Conservation (phyloP, 1,140 invertebrate genomes). For the Aphaenogaster floridana region DNA sequence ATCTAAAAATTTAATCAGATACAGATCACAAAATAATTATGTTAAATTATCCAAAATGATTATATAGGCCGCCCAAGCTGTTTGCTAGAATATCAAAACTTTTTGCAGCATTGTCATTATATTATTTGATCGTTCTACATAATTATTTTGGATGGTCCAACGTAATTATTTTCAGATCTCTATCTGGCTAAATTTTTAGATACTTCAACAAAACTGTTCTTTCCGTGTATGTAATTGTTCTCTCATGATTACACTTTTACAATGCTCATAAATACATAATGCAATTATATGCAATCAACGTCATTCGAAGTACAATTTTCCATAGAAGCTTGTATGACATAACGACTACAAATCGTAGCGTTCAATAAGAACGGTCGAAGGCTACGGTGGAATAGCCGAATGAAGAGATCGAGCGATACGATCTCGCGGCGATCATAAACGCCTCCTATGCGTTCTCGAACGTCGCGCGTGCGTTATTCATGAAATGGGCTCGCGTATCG, state of each 20-base stretch:
- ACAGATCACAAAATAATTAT: no score
- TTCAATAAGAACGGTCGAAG: slow-evolving; percentile 69
- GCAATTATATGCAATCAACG: background rate
- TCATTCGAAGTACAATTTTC: slow-evolving; percentile 36
- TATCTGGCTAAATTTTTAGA: no score
- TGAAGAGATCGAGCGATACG: slow-evolving; percentile 75
- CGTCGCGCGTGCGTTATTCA: slow-evolving; percentile 32
- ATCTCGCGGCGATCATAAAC: slow-evolving; percentile 74
- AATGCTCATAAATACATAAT: background rate
- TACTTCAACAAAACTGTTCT: no score
- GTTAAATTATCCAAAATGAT: no score
- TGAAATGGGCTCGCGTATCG: slow-evolving; percentile 60
- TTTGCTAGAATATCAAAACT: no score
- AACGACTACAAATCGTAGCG: slow-evolving; percentile 69
- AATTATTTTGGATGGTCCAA: no score
- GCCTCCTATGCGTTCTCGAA: slow-evolving; percentile 31
- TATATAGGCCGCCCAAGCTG: no score
- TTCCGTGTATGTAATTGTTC: background rate
- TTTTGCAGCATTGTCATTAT: no score
- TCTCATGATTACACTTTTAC: background rate
- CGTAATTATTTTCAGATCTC: no score
- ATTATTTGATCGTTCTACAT: no score
- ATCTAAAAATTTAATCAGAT: no score
- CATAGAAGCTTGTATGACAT: slow-evolving; percentile 62
- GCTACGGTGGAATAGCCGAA: slow-evolving; percentile 46